Conservation (phyloP, 2,113 vertebrate genomes). For the Strix aluco region DNA sequence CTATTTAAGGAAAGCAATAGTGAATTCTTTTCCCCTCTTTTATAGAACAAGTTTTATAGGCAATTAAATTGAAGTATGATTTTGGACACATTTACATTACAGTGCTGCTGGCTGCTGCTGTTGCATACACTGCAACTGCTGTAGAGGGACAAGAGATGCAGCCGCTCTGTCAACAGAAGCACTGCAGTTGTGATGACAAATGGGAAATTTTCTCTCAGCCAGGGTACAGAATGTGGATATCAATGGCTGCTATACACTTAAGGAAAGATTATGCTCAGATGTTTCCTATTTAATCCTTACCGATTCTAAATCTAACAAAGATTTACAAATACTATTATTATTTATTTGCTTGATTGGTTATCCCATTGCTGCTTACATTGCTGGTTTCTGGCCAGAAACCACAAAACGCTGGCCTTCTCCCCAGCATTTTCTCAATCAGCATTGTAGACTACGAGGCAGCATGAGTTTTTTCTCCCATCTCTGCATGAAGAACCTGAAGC, state of each 20-base stretch:
- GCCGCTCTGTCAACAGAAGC: neutral
- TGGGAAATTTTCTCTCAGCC: neutral
- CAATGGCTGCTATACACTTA: neutral
- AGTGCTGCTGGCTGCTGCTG: neutral
- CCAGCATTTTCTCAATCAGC: fast-evolving
- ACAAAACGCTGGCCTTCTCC: neutral
- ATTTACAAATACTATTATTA: neutral
- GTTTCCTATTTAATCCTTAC: neutral
- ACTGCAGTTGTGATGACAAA: neutral
- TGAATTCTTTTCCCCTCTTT: neutral
- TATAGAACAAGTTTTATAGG: neutral
- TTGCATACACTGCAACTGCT: neutral
- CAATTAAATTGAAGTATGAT: neutral
- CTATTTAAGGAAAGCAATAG: neutral
- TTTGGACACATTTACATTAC: neutral
- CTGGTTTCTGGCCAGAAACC: neutral
- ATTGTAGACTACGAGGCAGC: neutral
- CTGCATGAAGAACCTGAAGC: neutral
- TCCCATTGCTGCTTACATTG: neutral
- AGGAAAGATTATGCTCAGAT: neutral
- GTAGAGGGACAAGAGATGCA: neutral
- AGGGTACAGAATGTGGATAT: neutral
- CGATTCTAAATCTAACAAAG: neutral
- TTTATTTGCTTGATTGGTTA: neutral
- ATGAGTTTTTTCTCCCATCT: neutral